Evolutionary conservation across 2,113 vertebrate genomes (phyloP).

Genomic region (Macrotis lagotis): DNA sequence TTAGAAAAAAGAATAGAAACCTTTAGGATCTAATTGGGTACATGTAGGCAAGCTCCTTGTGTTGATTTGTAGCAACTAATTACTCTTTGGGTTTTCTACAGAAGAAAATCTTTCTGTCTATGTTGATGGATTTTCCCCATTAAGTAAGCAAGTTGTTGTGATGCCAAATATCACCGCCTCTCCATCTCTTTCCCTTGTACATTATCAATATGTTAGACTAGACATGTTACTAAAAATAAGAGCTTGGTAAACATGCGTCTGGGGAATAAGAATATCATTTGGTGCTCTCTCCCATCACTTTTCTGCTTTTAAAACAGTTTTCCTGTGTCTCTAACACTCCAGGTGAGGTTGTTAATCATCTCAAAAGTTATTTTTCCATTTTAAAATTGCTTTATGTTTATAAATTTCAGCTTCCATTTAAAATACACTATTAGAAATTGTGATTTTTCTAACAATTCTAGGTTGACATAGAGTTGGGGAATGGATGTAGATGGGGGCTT

Average conservation of each 20-base stretch:
- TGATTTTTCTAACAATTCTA: neutral
- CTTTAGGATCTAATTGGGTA: constrained; percentile 29
- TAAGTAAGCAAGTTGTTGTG: constrained; percentile 24
- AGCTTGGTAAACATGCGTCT: constrained; percentile 7
- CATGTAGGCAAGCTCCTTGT: neutral
- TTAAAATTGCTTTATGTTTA: neutral
- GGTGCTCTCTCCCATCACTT: neutral
- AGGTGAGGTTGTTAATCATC: neutral
- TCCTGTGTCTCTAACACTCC: neutral
- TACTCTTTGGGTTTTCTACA: neutral
- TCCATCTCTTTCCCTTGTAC: constrained; percentile 26
- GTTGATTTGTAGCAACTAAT: constrained; percentile 19
- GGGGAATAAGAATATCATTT: neutral
- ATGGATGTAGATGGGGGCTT: no score
- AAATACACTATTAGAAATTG: neutral
- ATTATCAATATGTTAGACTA: constrained; percentile 39
- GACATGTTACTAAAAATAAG: constrained; percentile 36
- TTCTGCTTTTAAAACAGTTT: neutral
- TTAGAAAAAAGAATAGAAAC: constrained; percentile 4
- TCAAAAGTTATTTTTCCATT: neutral
- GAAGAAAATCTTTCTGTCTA: constrained; percentile 21
- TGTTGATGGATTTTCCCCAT: constrained; percentile 17
- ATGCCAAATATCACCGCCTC: constrained; percentile 6
- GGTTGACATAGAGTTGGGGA: neutral
- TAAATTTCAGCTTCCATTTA: neutral